Conservation (phyloP, 2,113 vertebrate genomes). For the Trogon surrucura region DNA sequence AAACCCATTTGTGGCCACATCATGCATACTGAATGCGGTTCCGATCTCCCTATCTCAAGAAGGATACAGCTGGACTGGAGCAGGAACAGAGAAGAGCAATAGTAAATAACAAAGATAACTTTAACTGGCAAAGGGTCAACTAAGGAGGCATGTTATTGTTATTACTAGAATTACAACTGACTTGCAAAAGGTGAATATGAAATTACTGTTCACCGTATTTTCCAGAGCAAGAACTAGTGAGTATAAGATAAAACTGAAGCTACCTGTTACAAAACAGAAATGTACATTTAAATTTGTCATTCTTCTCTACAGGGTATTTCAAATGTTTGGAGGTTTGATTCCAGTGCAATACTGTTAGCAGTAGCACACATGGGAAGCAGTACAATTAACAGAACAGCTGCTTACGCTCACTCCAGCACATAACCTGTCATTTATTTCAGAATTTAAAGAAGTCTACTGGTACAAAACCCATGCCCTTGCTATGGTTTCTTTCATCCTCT, state of each 20-base stretch:
- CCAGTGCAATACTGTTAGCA: neutral
- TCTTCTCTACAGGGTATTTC: neutral
- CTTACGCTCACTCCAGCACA: neutral
- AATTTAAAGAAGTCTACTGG: neutral
- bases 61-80: neutral
- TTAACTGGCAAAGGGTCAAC: neutral
- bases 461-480: neutral
- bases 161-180: neutral
- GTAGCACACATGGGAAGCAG: neutral
- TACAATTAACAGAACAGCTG: constrained; percentile 42
- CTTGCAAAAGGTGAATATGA: neutral
- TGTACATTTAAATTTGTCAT: neutral
- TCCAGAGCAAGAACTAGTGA: neutral
- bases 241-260: neutral
- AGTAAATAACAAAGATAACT: neutral
- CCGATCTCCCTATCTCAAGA: neutral
- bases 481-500: neutral
- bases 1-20: neutral
- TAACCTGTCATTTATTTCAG: constrained; percentile 4
- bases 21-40: neutral
- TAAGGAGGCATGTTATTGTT: neutral
- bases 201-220: neutral
- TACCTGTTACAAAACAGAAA: neutral
- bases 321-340: neutral
- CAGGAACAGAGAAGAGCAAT: neutral